Base-by-base conservation (phyloP, 2,888 invertebrate species). In the Fabriciana adippe region DNA sequence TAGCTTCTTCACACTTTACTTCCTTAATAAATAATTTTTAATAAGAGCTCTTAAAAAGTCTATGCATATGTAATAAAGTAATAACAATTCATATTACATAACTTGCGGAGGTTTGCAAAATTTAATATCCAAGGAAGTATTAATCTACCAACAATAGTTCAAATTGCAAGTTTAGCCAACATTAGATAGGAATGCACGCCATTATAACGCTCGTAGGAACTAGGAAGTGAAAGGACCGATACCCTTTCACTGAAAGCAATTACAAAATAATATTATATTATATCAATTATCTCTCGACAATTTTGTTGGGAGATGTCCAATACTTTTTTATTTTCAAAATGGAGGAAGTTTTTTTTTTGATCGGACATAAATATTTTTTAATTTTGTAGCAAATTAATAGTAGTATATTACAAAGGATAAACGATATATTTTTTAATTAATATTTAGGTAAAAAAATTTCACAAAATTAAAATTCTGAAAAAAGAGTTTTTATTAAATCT, bases 161-260 rank as follows among this genome's bases (percentile, higher is more conserved):
- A 47, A 31, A 48, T 59, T 59, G 15, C 47, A 31, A 53, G 14
- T 61, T 53, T 15, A 59, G 31, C 48, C n/a, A 50, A 62, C 45
- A 26, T 26, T 51, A 60, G 47, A 59, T 55, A 66, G 55, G 67
- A 64, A 55, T 66, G 35, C 59, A 35, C 13, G 60, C 64, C 47
- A 65, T 67, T 64, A 64, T 60, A 35, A 14, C 63, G 48, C 26
- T 56, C 62, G 48, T 64, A 55, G 47, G 47, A 54, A 45, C 35
- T 47, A 67, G 70, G 70, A 67, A 67, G 67, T 65, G 21, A 14
- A 48, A 53, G 48, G 47, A 62, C 53, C 53, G 59, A 16, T 31
- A 59, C 64, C 69, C 69, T 71, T 71, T 71, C 71, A 71, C 71
- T 64, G 62, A 55, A 31, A 62, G 16, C 1, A 31, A 13, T 53